Conservation (phyloP, 2,797 vertebrate genomes). For the Hydrophis major region DNA sequence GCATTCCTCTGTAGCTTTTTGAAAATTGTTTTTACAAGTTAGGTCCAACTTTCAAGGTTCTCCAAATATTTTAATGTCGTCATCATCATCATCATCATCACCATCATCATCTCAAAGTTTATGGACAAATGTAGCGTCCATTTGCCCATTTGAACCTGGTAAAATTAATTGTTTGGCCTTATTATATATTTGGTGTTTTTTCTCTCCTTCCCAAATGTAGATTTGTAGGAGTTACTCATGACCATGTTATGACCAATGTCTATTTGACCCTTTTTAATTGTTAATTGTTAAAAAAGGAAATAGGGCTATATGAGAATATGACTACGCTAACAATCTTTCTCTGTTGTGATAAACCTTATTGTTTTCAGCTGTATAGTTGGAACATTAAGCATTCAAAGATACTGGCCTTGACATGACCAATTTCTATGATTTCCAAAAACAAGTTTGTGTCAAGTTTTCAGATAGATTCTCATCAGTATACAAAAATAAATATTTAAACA, state of each 20-base stretch:
- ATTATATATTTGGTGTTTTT: not conserved
- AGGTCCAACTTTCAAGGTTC: constrained; percentile 13
- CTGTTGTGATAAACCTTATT: not conserved
- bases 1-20: constrained; percentile 12
- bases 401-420: not conserved
- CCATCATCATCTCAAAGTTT: not conserved
- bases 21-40: not conserved
- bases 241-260: not conserved
- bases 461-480: not conserved
- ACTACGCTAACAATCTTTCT: constrained; percentile 28
- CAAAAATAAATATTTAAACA: not conserved
- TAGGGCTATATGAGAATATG: constrained; percentile 13
- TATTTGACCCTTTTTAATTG: constrained; percentile 23
- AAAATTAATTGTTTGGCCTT: not conserved
- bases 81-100: not conserved
- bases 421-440: constrained; percentile 10
- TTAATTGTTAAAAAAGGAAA: constrained; percentile 23
- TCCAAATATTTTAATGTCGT: not conserved
- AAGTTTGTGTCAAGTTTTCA: not conserved
- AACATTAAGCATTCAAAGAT: not conserved
- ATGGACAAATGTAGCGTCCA: not conserved
- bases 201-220: not conserved
- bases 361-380: constrained; percentile 6
- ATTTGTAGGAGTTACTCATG: not conserved
- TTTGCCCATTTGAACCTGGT: not conserved